Conservation (phyloP, 2,888 invertebrate species). For the Dasysyrphus tricinctus region DNA sequence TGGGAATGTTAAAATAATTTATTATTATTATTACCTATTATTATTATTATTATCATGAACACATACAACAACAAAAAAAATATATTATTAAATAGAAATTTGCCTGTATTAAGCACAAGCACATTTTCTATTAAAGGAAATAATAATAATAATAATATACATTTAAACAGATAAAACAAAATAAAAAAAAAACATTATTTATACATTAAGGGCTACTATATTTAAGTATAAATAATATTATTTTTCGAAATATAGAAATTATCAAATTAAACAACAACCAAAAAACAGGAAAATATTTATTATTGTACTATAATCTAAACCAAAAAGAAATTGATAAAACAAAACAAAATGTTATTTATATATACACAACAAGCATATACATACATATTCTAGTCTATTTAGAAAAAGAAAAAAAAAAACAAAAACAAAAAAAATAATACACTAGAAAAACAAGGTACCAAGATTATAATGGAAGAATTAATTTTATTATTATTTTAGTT, state of each 20-base stretch:
- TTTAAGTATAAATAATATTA: constrained; percentile 74
- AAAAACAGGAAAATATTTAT: constrained; percentile 66
- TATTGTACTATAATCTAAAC: constrained; percentile 69
- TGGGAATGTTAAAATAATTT: constrained; percentile 64
- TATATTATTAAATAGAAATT: constrained; percentile 62
- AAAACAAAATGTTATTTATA: constrained; percentile 71
- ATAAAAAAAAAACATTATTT: constrained; percentile 29
- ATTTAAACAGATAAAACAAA: constrained; percentile 50
- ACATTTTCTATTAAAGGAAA: constrained; percentile 58
- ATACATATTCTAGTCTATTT: constrained; percentile 74
- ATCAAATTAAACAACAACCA: constrained; percentile 58
- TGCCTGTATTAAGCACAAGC: constrained; percentile 71
- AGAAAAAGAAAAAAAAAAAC: constrained; percentile 43
- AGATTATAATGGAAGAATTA: constrained; percentile 58
- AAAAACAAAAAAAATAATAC: constrained; percentile 41
- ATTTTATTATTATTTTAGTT: constrained; percentile 18
- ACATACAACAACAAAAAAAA: constrained; percentile 53
- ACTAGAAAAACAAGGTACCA: constrained; percentile 72
- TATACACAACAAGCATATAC: constrained; percentile 73
- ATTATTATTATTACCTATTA: constrained; percentile 62
- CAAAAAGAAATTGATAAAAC: constrained; percentile 42
- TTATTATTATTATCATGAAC: constrained; percentile 50
- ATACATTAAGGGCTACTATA: constrained; percentile 72
- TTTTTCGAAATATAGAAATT: constrained; percentile 73
- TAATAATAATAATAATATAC: constrained; percentile 55